phyloP scores from a whole-genome alignment of 2,113 vertebrate genomes.

The Parus major region DNA sequence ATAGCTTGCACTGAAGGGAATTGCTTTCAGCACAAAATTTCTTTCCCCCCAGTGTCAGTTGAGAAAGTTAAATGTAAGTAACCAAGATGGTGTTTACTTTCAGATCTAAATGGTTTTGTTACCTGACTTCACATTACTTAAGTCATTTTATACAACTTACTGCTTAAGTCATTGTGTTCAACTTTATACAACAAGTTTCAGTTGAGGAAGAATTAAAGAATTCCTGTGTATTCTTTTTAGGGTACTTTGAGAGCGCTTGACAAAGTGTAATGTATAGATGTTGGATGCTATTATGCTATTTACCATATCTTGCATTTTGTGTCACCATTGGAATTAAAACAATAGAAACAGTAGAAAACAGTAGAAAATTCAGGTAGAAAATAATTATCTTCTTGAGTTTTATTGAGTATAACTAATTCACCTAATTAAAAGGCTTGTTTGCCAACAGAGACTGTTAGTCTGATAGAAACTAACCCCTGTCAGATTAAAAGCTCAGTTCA shows the following conservation, averaged over 20 bases:
- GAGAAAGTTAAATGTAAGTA: not conserved
- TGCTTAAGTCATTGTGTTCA: not conserved
- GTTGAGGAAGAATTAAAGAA: not conserved
- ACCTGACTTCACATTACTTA: not conserved
- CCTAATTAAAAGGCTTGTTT: not conserved
- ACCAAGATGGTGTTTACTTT: not conserved
- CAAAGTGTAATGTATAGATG: not conserved
- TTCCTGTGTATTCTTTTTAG: not conserved
- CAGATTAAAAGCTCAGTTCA: not conserved
- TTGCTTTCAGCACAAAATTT: not conserved
- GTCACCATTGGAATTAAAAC: not conserved
- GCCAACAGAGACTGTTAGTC: not conserved
- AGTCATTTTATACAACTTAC: not conserved
- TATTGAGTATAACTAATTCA: not conserved
- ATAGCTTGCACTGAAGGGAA: not conserved
- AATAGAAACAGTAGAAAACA: too few relatives aligned
- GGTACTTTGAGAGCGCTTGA: not conserved
- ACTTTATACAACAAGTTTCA: not conserved
- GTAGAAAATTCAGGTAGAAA: not conserved
- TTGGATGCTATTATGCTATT: not conserved
- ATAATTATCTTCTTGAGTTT: not conserved
- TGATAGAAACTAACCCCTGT: not conserved
- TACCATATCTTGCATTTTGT: not conserved
- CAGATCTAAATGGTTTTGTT: not conserved
- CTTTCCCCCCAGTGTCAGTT: accelerated